Percentiles rank a stretch among this genome's conserved stretches.
These are phyloP conservation scores for Gambusia yucatana DNA, from an alignment of 2,797 vertebrate species.

Conservation along the genomic window DNA sequence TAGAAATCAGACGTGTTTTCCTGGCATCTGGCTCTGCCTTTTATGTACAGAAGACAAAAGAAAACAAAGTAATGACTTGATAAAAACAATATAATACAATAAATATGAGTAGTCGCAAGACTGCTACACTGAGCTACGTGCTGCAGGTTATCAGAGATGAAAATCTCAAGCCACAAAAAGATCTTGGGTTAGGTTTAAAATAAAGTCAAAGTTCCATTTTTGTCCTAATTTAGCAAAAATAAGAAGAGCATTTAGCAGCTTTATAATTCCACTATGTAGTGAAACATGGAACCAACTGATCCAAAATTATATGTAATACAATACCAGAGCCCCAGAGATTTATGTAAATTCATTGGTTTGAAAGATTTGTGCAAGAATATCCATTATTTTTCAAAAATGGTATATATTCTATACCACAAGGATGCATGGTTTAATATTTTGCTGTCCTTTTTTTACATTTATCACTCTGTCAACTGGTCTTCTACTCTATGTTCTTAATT, in stretches of 20 bases:
- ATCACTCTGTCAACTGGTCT: background rate
- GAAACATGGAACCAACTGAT: background rate
- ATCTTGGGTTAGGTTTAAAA: background rate
- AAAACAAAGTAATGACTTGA: background rate
- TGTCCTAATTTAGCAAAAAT: background rate
- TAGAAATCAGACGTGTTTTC: slow-evolving; percentile 13
- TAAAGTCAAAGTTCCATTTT: background rate
- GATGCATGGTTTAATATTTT: background rate
- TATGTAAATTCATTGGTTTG: background rate
- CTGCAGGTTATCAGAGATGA: background rate
- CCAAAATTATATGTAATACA: background rate
- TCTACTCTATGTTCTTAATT: background rate
- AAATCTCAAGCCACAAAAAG: background rate
- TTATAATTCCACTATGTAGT: background rate
- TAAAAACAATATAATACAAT: background rate
- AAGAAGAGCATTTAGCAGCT: background rate
- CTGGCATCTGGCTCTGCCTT: background rate
- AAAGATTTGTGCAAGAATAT: background rate
- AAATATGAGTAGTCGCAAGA: background rate
- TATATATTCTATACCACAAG: background rate
- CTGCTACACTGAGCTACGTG: background rate
- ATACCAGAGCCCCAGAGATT: background rate
- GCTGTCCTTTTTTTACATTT: background rate
- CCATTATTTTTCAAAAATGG: background rate
- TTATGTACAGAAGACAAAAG: background rate